Percentiles rank a stretch among this genome's conserved stretches.
phyloP scores from a whole-genome alignment of 1,140 invertebrate genomes.

The Drosophila triauraria region DNA sequence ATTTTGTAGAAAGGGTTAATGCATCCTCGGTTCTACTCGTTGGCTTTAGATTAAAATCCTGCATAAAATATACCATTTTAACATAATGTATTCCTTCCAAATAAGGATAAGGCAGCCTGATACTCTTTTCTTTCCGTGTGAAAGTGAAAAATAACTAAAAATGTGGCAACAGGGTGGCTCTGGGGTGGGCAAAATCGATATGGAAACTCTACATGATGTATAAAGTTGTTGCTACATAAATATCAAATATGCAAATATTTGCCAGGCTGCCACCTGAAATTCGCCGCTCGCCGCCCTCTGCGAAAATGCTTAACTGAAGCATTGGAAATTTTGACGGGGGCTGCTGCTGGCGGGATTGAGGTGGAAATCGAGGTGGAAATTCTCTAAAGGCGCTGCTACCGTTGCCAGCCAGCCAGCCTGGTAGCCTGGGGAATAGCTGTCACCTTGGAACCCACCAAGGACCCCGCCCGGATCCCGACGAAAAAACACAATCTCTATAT shows the following conservation, averaged over 20 bases:
- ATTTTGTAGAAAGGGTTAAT: not conserved
- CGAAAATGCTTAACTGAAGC: constrained; percentile 66
- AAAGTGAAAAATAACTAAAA: constrained; percentile 64
- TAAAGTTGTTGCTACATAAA: constrained; percentile 77
- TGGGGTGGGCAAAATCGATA: constrained; percentile 67
- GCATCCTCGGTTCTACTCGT: not conserved
- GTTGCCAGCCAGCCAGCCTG: constrained; percentile 30
- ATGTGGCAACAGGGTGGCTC: constrained; percentile 30
- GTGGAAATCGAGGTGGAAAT: constrained; percentile 14
- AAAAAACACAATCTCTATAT: constrained; percentile 18
- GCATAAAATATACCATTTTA: not conserved
- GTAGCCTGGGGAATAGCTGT: constrained; percentile 60
- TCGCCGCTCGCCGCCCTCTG: constrained; percentile 14
- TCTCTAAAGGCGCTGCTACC: constrained; percentile 32
- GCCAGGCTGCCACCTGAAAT: constrained; percentile 72
- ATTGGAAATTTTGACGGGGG: constrained; percentile 51
- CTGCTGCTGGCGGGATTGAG: constrained; percentile 23
- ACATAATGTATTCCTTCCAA: not conserved
- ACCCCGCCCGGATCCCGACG: constrained; percentile 8
- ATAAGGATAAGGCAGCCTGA: not conserved
- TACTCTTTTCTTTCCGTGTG: constrained; percentile 5
- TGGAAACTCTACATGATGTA: constrained; percentile 72
- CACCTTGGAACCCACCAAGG: constrained; percentile 58
- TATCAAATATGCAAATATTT: constrained; percentile 84
- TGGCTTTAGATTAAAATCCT: not conserved